phyloP scores from a whole-genome alignment of 2,888 invertebrate species.

The Sesia apiformis region DNA sequence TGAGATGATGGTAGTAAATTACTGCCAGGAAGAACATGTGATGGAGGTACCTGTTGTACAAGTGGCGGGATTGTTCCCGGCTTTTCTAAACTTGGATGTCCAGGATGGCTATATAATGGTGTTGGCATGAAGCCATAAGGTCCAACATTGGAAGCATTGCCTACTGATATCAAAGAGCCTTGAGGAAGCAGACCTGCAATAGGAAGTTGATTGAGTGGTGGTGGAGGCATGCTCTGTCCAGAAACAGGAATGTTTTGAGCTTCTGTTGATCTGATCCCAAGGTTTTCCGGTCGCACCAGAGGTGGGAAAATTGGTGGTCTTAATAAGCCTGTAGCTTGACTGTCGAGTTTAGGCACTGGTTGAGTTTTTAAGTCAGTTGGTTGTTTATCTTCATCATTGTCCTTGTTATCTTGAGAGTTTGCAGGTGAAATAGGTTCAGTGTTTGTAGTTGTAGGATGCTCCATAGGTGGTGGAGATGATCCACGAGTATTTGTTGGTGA shows the following conservation, averaged over 20 bases:
- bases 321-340: slow-evolving; percentile 33
- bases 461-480: slow-evolving; percentile 59
- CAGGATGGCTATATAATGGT: slow-evolving; percentile 39
- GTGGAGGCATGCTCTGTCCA: slow-evolving; percentile 58
- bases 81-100: slow-evolving; percentile 55
- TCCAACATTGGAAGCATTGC: slow-evolving; percentile 70
- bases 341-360: slow-evolving; percentile 45
- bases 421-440: slow-evolving; percentile 64
- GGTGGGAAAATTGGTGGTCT: slow-evolving; percentile 50
- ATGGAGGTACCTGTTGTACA: slow-evolving; percentile 52
- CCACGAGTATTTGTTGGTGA: slow-evolving; percentile 55
- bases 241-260: slow-evolving; percentile 43
- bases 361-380: slow-evolving; percentile 65
- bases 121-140: slow-evolving; percentile 78
- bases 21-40: slow-evolving; percentile 42
- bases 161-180: slow-evolving; percentile 76
- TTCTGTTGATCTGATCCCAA: slow-evolving; percentile 51
- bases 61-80: slow-evolving; percentile 51
- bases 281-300: slow-evolving; percentile 55
- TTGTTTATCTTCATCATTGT: slow-evolving; percentile 61
- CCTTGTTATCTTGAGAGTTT: slow-evolving; percentile 59
- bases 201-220: slow-evolving; percentile 69
- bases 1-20: slow-evolving; percentile 46
- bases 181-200: slow-evolving; percentile 73
- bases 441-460: slow-evolving; percentile 51